Conservation (phyloP, 2,113 vertebrate species). For the Tautogolabrus adspersus region DNA sequence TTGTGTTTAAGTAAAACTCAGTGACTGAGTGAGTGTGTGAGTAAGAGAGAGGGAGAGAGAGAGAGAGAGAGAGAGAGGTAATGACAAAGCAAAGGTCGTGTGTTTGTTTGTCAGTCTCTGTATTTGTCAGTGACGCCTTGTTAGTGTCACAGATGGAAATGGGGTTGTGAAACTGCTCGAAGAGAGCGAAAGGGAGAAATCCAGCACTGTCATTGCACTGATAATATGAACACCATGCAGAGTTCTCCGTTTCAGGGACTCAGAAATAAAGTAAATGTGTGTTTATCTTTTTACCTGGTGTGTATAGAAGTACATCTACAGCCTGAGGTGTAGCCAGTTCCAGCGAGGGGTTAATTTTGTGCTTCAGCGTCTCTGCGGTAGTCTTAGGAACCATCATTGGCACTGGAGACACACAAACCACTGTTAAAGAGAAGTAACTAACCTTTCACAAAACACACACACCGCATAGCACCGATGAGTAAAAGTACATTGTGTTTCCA, state of each 20-base stretch:
- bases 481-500: neutral
- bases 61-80: neutral
- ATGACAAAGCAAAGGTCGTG: constrained; percentile 29
- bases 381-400: constrained; percentile 92
- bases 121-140: neutral
- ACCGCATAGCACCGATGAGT: neutral
- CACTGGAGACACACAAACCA: constrained; percentile 77
- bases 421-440: constrained; percentile 8
- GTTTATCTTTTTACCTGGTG: constrained; percentile 85
- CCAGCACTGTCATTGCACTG: neutral
- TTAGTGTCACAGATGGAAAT: constrained; percentile 6
- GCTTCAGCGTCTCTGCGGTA: constrained; percentile 93
- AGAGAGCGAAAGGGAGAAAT: neutral
- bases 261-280: constrained; percentile 71
- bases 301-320: constrained; percentile 92
- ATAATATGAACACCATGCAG: neutral
- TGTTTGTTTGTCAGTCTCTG: neutral
- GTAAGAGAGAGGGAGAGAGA: neutral
- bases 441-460: neutral
- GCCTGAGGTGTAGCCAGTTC: constrained; percentile 88
- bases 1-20: neutral
- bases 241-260: neutral
- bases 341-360: constrained; percentile 95
- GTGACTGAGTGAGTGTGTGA: neutral
- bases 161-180: constrained; percentile 13